Evolutionary conservation across 2,888 invertebrate genomes (phyloP), one percentile per base, ranked within the genome.

Genomic region (Nemapogon koenigi): DNA sequence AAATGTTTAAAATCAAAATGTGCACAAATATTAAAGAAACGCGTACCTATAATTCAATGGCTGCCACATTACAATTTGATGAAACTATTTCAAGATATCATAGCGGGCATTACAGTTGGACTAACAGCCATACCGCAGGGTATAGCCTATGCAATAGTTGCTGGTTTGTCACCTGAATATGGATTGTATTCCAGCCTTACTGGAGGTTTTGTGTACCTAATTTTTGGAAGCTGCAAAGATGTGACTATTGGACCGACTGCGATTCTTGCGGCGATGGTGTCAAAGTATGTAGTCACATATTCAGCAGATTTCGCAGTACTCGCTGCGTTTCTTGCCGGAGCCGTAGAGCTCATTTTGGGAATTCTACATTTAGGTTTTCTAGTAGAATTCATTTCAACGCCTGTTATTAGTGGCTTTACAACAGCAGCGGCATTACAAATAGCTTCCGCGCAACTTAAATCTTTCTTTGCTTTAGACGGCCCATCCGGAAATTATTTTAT

Each of bases 101-200:
- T 96, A 38, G 95, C 95, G 13, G 95, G 95, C 13, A 72, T 91
- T 30, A 91, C 92, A 1, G 91, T 91, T 2, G 90, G 88, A n/a
- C 62, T 92, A 3, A 92, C 91, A 1, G 88, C 88, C 10, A 89
- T 92, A 50, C 91, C 92, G 1, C 91, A 92, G 68, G 90, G 89
- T 2, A 91, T 92, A 38, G 91, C 91, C 1, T 91, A 91, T 52
- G 91, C 90, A 1, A 78, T 85, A 3, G 83, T 91, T 2, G 91
- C 91, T 38, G 90, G 90, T 45, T 66, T 89, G 3, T 78, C 84
- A 0, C 79, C 84, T 30, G 70, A 80, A 84, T 91, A 94, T 69
- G 96, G 96, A 6, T 72, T 97, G 1, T 96, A 96, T 59, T 91
- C 94, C 0, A 89, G 94, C 1, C 89, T 96, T 56, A 88, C 94